These are phyloP conservation scores for Lasioglossum leucozonium DNA, from an alignment of 2,888 invertebrate genomes.

Conservation along the genomic window DNA sequence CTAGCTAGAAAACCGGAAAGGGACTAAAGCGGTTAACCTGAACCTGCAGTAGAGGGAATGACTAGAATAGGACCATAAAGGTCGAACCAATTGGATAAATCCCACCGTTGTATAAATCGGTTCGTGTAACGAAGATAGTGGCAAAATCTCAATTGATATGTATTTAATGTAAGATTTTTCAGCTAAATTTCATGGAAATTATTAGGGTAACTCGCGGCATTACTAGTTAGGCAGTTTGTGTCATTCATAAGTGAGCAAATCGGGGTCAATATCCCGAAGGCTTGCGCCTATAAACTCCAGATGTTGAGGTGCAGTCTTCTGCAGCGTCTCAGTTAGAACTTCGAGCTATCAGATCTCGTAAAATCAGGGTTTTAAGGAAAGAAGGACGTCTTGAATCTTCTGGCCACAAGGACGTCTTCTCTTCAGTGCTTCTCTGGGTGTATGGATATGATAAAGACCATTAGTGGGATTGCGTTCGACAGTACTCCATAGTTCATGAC, in stretches of 20 bases:
- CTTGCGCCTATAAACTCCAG: background rate
- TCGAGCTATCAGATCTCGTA: background rate
- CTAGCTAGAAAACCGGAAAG: background rate
- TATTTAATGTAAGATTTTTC: background rate
- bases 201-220: background rate
- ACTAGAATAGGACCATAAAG: background rate
- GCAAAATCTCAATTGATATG: background rate
- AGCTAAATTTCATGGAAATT: background rate
- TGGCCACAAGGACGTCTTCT: background rate
- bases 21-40: background rate
- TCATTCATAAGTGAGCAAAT: background rate
- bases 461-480: background rate
- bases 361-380: background rate
- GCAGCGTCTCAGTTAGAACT: background rate
- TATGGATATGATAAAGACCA: slow-evolving; percentile 4
- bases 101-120: background rate
- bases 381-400: background rate
- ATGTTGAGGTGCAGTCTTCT: background rate
- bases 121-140: background rate
- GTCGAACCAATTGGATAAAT: background rate
- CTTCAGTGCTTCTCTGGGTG: background rate
- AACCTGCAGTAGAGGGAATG: background rate
- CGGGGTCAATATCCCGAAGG: background rate
- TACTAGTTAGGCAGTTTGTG: background rate
- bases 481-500: background rate